phyloP scores from a whole-genome alignment of 2,113 vertebrate genomes.

The Eidolon helvum region DNA sequence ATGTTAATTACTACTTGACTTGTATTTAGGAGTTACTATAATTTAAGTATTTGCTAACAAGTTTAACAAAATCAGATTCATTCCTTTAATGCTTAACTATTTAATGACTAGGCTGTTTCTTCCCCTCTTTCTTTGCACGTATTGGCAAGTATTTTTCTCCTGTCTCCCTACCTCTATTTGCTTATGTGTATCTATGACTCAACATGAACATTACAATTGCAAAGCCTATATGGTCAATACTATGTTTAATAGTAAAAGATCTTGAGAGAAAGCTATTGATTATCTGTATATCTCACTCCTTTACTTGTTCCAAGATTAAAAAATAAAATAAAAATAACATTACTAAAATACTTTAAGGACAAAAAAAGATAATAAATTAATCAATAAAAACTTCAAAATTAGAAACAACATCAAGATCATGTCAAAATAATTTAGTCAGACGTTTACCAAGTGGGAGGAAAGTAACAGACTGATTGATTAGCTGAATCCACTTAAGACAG shows the following conservation, averaged over 20 bases:
- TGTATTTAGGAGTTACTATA: not conserved
- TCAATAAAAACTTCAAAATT: not conserved
- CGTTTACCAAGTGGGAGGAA: not conserved
- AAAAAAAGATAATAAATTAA: not conserved
- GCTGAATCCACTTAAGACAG: not conserved
- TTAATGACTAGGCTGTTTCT: not conserved
- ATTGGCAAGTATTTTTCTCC: not conserved
- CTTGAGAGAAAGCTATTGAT: not conserved
- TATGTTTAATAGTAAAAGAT: not conserved
- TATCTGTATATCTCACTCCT: not conserved
- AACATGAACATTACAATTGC: not conserved
- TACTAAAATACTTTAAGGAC: not conserved
- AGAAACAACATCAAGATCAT: not conserved
- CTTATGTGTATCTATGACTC: not conserved
- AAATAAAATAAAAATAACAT: conserved; percentile 13
- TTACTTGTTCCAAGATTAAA: not conserved
- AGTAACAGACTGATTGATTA: conserved; percentile 14
- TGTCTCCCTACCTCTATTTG: not conserved
- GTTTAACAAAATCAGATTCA: not conserved
- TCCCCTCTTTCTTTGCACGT: not conserved
- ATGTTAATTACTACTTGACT: not conserved
- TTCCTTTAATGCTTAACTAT: not conserved
- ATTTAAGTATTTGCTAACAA: not conserved
- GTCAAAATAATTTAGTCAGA: conserved; percentile 2
- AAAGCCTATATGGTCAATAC: not conserved